These are phyloP conservation scores for Raja brachyura DNA, from an alignment of 2,113 vertebrate species.

Conservation along the genomic window DNA sequence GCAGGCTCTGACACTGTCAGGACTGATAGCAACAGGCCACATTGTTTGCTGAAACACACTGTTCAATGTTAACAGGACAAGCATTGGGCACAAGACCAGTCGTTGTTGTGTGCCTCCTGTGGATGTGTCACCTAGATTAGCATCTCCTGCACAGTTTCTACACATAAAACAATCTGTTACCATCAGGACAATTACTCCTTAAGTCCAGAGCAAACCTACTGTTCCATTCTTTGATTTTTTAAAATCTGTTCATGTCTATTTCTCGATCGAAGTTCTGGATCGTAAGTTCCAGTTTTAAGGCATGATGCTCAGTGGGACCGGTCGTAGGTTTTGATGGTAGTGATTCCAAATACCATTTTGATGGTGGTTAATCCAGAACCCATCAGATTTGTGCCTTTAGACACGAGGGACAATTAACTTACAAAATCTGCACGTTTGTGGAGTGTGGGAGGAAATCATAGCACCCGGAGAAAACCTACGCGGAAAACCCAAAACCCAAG, in stretches of 20 bases:
- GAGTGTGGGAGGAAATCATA: too few species aligned
- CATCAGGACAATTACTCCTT: not conserved
- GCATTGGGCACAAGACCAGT: not conserved
- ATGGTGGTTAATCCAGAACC: too few species aligned
- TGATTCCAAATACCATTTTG: too few species aligned
- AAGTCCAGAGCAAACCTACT: not conserved
- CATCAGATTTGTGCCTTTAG: too few species aligned
- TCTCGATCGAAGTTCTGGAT: too few species aligned
- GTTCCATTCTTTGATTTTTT: not conserved
- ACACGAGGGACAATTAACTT: too few species aligned
- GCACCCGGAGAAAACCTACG: too few species aligned
- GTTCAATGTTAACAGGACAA: not conserved
- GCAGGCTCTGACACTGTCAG: not conserved
- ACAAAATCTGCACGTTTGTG: too few species aligned
- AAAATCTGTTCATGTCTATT: not conserved
- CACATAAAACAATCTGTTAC: not conserved
- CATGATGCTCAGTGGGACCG: too few species aligned
- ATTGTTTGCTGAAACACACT: not conserved
- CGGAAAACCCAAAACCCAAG: too few species aligned
- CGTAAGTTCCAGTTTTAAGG: too few species aligned
- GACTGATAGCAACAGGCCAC: not conserved
- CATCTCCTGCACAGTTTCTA: not conserved
- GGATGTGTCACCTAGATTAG: not conserved
- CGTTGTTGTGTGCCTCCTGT: not conserved
- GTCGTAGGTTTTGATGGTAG: too few species aligned